Conservation (phyloP, 2,797 vertebrate species). For the Pantherophis vulpinus region DNA sequence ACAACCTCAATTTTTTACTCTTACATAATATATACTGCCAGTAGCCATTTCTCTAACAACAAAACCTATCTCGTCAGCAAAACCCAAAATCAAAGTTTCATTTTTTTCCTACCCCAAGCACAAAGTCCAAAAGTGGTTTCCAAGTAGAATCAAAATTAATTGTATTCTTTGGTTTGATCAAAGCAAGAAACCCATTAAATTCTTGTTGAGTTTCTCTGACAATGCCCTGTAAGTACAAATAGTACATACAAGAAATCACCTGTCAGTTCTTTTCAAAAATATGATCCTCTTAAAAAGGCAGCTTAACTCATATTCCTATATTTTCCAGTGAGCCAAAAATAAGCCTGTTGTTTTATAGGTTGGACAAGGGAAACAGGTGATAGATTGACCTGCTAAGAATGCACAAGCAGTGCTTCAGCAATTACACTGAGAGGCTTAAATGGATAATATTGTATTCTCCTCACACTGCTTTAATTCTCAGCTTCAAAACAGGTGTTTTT, state of each 20-base stretch:
- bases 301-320: not conserved
- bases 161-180: too few relatives aligned
- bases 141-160: too few relatives aligned
- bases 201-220: not conserved
- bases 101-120: too few relatives aligned
- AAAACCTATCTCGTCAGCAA: too few relatives aligned
- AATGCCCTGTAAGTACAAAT: not conserved
- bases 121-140: too few relatives aligned
- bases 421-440: not conserved
- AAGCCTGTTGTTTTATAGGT: not conserved
- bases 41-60: too few relatives aligned
- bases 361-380: not conserved
- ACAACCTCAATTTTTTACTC: too few relatives aligned
- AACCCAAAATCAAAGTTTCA: too few relatives aligned
- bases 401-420: not conserved
- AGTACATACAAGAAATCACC: not conserved
- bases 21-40: too few relatives aligned
- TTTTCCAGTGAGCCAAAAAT: not conserved
- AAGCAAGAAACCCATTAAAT: not conserved
- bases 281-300: not conserved
- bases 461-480: not conserved
- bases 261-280: not conserved
- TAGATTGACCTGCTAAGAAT: not conserved
- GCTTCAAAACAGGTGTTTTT: not conserved
- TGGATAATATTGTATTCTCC: not conserved